These are phyloP conservation scores for Cinara cedri DNA, from an alignment of 2,888 invertebrate species.

Conservation along the genomic window DNA sequence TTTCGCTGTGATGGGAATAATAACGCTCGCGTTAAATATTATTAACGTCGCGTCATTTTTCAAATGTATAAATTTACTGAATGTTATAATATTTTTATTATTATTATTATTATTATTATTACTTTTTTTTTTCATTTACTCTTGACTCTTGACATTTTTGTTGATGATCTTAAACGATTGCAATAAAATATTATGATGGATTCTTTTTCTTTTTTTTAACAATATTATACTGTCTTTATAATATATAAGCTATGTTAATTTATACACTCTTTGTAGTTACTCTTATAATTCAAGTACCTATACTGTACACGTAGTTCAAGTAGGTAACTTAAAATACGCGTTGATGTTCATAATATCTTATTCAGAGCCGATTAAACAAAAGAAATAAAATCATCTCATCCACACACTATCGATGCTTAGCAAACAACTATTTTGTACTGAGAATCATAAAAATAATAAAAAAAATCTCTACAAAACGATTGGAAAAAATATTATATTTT, in stretches of 20 bases:
- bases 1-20: background rate
- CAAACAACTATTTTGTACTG: no score
- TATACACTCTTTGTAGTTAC: no score
- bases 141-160: background rate
- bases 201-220: background rate
- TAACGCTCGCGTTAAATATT: background rate
- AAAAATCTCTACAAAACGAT: no score
- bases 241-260: background rate
- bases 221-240: conserved; percentile 2
- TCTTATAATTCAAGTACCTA: no score
- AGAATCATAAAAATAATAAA: no score
- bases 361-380: no score
- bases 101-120: background rate
- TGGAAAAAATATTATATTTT: no score
- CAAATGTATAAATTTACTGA: background rate
- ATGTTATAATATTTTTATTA: background rate
- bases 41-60: conserved; percentile 1
- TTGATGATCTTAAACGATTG: background rate
- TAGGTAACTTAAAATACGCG: no score
- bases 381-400: no score
- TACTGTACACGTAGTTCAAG: no score
- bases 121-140: background rate
- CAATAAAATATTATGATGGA: background rate
- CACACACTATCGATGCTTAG: no score
- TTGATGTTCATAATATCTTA: no score